A percentile compares a stretch with the other conserved stretches of the same genome.
Conservation (phyloP, 1,140 invertebrate genomes). For the Pemphigus obesinymphae region DNA sequence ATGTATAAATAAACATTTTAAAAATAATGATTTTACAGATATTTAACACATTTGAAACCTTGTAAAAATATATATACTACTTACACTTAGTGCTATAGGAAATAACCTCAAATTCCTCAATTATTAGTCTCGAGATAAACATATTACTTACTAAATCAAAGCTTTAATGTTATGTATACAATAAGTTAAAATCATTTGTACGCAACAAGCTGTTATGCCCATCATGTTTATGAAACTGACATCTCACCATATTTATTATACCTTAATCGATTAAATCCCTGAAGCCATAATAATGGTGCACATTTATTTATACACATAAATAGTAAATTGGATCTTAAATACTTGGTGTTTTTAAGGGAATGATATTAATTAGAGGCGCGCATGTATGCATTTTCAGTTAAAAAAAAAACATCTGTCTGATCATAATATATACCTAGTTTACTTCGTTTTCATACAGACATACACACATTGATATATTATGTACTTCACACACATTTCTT, state of each 20-base stretch:
- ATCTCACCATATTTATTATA: neutral
- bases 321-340: neutral
- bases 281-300: neutral
- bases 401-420: neutral
- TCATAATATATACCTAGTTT: neutral
- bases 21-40: too few species aligned
- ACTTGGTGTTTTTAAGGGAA: neutral
- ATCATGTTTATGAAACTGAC: neutral
- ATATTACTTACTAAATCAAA: neutral
- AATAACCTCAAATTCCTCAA: conserved; percentile 3
- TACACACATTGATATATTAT: too few species aligned
- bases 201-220: neutral
- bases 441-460: neutral
- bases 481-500: neutral
- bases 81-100: neutral
- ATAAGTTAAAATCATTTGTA: neutral
- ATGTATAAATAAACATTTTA: too few species aligned
- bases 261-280: neutral
- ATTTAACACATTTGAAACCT: neutral
- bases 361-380: neutral
- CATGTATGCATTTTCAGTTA: too few species aligned
- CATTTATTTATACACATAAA: neutral
- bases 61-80: neutral
- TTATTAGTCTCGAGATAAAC: neutral
- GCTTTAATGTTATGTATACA: neutral